A percentile compares a stretch with the other conserved stretches of the same genome.
Conservation (phyloP, 2,113 vertebrate genomes). For the Echinops telfairi region DNA sequence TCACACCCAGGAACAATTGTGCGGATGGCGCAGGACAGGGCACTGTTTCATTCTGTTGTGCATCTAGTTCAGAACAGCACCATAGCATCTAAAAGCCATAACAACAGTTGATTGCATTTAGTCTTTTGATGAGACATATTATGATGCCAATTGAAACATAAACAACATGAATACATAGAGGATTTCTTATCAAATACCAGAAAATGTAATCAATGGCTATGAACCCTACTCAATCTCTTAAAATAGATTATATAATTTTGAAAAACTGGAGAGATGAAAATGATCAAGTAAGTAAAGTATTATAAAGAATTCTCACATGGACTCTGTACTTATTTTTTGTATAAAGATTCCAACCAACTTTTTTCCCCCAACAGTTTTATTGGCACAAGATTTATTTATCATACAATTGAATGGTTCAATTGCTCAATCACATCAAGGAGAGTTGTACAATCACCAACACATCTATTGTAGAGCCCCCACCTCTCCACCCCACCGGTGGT, state of each 20-base stretch:
- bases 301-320: neutral
- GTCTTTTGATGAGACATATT: neutral
- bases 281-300: neutral
- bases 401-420: too few relatives aligned
- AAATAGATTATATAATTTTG: neutral
- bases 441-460: too few relatives aligned
- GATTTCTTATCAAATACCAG: neutral
- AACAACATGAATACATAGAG: neutral
- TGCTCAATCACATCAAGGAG: too few relatives aligned
- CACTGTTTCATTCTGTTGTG: too few relatives aligned
- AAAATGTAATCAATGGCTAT: neutral
- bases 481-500: too few relatives aligned
- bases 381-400: too few relatives aligned
- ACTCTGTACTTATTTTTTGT: neutral
- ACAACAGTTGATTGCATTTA: neutral
- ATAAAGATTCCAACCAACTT: neutral
- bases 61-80: too few relatives aligned
- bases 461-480: too few relatives aligned
- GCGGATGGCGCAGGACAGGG: too few relatives aligned
- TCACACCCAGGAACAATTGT: too few relatives aligned
- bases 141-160: neutral
- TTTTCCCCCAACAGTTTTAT: too few relatives aligned
- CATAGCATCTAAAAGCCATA: too few relatives aligned
- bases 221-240: neutral
- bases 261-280: neutral